Evolutionary conservation across 1,140 invertebrate genomes (phyloP).

Genomic region (Drosophila triauraria): DNA sequence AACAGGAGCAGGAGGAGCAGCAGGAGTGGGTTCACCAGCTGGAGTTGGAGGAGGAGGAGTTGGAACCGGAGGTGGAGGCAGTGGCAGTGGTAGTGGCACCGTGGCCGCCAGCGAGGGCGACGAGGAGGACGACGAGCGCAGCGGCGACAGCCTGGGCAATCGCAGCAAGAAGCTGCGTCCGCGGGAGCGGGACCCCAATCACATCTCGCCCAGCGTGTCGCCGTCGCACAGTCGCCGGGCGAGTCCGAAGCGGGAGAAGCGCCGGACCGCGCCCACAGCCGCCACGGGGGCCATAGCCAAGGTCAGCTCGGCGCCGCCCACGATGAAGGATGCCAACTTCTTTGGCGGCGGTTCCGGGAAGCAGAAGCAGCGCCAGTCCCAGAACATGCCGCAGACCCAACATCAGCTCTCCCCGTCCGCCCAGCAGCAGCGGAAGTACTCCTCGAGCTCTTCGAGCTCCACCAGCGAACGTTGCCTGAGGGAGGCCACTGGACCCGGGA

Average conservation of each 20-base stretch:
- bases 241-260: constrained; percentile 79
- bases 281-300: constrained; percentile 76
- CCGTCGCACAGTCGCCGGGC: constrained; percentile 67
- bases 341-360: constrained; percentile 55
- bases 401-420: constrained; percentile 71
- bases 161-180: constrained; percentile 73
- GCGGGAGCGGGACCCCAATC: constrained; percentile 63
- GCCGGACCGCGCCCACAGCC: constrained; percentile 62
- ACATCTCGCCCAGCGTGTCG: constrained; percentile 68
- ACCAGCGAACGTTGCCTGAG: constrained; percentile 72
- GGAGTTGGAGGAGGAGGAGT: constrained; percentile 32
- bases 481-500: constrained; percentile 57
- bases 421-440: constrained; percentile 77
- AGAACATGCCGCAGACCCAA: constrained; percentile 28
- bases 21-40: constrained; percentile 1
- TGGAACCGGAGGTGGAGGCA: constrained; percentile 22
- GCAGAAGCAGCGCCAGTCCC: constrained; percentile 44
- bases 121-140: constrained; percentile 45
- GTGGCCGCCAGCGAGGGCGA: constrained; percentile 49
- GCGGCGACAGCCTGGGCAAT: constrained; percentile 42
- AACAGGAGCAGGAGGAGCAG: constrained; percentile 10
- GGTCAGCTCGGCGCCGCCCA: constrained; percentile 81
- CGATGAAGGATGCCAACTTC: constrained; percentile 77
- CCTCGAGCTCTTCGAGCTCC: constrained; percentile 79
- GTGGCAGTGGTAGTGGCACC: background rate